Percentiles rank a stretch among this genome's conserved stretches.
These are phyloP conservation scores for Atrina japonica DNA, from an alignment of 2,888 invertebrate genomes.

Conservation along the genomic window DNA sequence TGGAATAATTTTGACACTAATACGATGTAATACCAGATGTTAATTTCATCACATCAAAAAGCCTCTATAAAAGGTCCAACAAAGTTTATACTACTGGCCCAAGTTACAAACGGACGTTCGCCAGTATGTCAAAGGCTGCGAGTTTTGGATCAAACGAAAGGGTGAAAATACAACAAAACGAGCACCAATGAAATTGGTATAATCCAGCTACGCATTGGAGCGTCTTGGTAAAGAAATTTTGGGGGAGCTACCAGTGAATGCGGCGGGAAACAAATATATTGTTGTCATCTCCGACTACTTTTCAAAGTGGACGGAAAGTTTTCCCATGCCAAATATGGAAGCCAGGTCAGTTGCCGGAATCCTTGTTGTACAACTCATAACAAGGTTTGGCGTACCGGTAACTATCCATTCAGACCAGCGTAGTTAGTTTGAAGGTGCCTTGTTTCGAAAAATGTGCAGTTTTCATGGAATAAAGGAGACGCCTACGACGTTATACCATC, in stretches of 20 bases:
- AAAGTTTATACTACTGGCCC: constrained; percentile 9
- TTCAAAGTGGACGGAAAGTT: constrained; percentile 10
- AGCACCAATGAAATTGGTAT: constrained; percentile 4
- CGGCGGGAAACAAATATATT: constrained; percentile 1
- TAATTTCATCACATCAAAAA: background rate
- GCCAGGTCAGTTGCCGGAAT: constrained; percentile 5
- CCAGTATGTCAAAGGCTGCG: constrained; percentile 2
- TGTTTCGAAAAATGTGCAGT: background rate
- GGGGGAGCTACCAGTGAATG: constrained; percentile 8
- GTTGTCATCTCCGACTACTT: constrained; percentile 4
- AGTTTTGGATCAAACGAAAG: background rate
- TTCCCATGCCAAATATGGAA: constrained; percentile 5
- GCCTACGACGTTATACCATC: too few relatives aligned
- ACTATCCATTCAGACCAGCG: background rate
- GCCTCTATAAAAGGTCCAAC: background rate
- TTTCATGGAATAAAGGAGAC: too few relatives aligned
- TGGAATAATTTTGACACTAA: constrained; percentile 12
- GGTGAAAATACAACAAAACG: constrained; percentile 9
- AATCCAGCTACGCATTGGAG: constrained; percentile 2
- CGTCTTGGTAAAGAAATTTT: constrained; percentile 9
- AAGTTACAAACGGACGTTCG: constrained; percentile 5
- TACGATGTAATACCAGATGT: too few relatives aligned
- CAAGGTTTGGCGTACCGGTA: background rate
- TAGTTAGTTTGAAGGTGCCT: constrained; percentile 1
- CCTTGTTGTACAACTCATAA: background rate